Base-by-base conservation (phyloP, 2,113 vertebrate species). In the Columba livia region DNA sequence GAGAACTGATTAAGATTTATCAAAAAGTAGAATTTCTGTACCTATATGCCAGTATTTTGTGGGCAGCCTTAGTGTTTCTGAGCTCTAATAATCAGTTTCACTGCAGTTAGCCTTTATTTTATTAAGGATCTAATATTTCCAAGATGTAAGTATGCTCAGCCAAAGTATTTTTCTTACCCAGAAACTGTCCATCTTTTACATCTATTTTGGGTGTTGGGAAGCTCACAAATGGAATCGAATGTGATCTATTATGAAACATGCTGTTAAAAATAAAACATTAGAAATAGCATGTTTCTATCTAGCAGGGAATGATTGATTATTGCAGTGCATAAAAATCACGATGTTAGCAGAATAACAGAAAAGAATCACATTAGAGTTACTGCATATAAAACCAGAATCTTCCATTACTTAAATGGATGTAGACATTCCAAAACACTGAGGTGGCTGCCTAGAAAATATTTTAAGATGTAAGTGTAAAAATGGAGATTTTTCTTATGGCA, bases 191-290 rank as follows among this genome's bases (percentile, higher is more conserved):
- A 75, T 95, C 85, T 95, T 96, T 71, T 86, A 65, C 44, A 94
- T 85, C 88, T 97, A 96, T 97, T 97, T 95, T 96, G 80, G 88
- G 96, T 93, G 85, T 91, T 73, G 54, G 90, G 90, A 80, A 96
- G 71, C 80, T 97, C 94, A 95, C 83, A 93, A 97, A 94, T 94
- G 88, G 91, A 96, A 96, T 80, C 94, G 90, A 96, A 94, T 92
- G 93, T 96, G 95, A 97, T 97, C 94, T 96, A 96, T 96, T 97
- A 97, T 95, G 94, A 97, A 97, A 97, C 85, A 92, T 17, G 69
- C 50, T 94, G 97, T 96, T 97, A 97, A 97, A 97, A 97, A 97
- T 96, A 97, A 97, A 96, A 93, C 1, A 8, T 93, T 93, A 79
- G 94, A 96, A 97, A 97, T 95, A 97, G 96, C 93, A 96, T 40